Percentiles rank a stretch among this genome's conserved stretches.
These are phyloP conservation scores for Carlito syrichta DNA, from an alignment of 2,113 vertebrate genomes.

Conservation along the genomic window DNA sequence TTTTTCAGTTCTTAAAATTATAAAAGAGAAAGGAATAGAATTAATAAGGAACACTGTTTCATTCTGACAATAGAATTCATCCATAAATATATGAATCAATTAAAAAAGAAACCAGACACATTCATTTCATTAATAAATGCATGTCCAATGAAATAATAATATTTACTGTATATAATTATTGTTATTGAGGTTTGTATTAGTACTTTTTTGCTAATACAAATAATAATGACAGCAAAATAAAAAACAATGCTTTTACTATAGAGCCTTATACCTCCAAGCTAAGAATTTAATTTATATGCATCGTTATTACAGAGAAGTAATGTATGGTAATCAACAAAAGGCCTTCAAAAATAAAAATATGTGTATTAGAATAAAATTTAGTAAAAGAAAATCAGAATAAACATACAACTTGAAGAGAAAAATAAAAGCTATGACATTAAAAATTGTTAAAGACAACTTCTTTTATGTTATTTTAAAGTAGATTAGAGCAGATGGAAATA, in stretches of 20 bases:
- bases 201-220: constrained; percentile 12
- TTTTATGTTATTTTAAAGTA: background rate
- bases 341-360: background rate
- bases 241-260: background rate
- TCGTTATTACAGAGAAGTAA: background rate
- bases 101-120: background rate
- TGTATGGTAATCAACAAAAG: background rate
- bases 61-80: background rate
- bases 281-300: background rate
- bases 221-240: background rate
- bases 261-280: background rate
- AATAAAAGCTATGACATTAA: background rate
- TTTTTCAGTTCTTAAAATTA: background rate
- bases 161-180: background rate
- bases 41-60: background rate
- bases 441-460: background rate
- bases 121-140: constrained; percentile 18
- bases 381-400: background rate
- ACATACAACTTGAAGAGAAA: background rate
- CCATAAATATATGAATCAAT: background rate
- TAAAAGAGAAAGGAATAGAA: constrained; percentile 21
- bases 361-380: background rate
- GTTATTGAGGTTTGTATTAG: background rate
- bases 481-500: background rate
- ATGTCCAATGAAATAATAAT: background rate